Conservation (phyloP, 2,797 vertebrate genomes). For the Pipistrellus nathusii region DNA sequence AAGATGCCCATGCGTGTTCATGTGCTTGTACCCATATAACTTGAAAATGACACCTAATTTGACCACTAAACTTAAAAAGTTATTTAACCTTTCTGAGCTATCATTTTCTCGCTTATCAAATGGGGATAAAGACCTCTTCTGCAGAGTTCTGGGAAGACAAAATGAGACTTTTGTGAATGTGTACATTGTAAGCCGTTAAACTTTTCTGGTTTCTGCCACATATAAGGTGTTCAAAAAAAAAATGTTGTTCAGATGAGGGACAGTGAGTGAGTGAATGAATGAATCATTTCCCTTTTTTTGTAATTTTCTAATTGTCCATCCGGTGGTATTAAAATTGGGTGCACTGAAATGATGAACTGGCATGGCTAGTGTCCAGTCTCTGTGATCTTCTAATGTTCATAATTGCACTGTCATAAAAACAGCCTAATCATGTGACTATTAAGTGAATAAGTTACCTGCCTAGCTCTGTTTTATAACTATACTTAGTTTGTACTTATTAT, state of each 20-base stretch:
- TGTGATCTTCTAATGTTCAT: background rate
- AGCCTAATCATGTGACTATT: background rate
- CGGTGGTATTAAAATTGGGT: conserved; percentile 1
- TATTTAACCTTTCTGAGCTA: conserved; percentile 41
- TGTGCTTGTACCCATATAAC: background rate
- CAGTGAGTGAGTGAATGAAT: background rate
- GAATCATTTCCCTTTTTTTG: background rate
- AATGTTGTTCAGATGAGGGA: background rate
- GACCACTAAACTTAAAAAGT: conserved; percentile 32
- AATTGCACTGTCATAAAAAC: background rate
- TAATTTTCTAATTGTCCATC: background rate
- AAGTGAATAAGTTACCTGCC: conserved; percentile 33
- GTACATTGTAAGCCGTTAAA: background rate
- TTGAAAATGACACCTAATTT: conserved; percentile 19
- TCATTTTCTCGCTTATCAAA: conserved; percentile 5
- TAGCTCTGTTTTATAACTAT: conserved; percentile 32
- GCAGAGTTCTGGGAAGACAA: background rate
- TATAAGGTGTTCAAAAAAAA: background rate
- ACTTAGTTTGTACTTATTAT: conserved; percentile 19
- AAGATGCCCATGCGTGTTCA: background rate
- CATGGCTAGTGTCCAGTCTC: background rate
- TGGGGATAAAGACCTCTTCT: conserved; percentile 20
- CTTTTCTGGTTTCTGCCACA: conserved; percentile 25
- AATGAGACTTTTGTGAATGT: background rate
- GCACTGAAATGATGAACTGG: background rate